Conservation (phyloP, 1,140 invertebrate species). For the Drosophila nigrodunni region DNA sequence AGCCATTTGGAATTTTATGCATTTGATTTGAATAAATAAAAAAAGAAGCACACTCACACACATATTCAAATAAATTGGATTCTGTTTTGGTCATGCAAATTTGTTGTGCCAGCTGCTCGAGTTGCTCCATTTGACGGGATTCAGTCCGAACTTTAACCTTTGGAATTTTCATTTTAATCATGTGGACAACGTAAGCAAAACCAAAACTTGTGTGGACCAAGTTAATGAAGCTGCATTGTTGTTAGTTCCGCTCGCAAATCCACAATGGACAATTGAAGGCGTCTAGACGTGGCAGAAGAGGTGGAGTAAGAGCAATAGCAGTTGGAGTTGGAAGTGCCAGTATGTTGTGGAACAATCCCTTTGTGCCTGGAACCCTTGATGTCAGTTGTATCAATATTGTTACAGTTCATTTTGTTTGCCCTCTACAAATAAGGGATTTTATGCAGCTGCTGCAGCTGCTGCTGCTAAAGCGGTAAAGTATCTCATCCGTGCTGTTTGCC, state of each 20-base stretch:
- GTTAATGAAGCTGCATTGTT: conserved; percentile 68
- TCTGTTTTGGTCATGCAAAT: conserved; percentile 44
- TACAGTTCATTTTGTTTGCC: conserved; percentile 81
- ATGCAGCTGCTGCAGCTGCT: conserved; percentile 49
- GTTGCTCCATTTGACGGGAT: background rate
- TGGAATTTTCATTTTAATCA: conserved; percentile 54
- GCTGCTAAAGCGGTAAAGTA: conserved; percentile 28
- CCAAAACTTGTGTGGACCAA: conserved; percentile 49
- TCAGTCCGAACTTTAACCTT: background rate
- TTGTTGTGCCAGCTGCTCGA: conserved; percentile 2
- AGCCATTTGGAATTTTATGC: conserved; percentile 41
- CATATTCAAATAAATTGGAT: conserved; percentile 48
- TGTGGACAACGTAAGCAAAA: conserved; percentile 47
- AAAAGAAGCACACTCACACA: background rate
- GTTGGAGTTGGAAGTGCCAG: conserved; percentile 10
- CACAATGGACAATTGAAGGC: conserved; percentile 39
- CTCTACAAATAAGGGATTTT: conserved; percentile 75
- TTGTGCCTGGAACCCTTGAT: conserved; percentile 61
- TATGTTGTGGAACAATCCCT: conserved; percentile 58
- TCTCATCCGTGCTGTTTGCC: conserved; percentile 40
- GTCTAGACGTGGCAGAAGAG: conserved; percentile 49
- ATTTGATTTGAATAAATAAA: conserved; percentile 33
- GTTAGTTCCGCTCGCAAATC: conserved; percentile 46
- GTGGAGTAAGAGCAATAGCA: background rate
- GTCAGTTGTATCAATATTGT: conserved; percentile 82